Evolutionary conservation across 2,888 invertebrate species (phyloP), one percentile per base, ranked within the genome.

Genomic region (Scaptomyza polygonia): DNA sequence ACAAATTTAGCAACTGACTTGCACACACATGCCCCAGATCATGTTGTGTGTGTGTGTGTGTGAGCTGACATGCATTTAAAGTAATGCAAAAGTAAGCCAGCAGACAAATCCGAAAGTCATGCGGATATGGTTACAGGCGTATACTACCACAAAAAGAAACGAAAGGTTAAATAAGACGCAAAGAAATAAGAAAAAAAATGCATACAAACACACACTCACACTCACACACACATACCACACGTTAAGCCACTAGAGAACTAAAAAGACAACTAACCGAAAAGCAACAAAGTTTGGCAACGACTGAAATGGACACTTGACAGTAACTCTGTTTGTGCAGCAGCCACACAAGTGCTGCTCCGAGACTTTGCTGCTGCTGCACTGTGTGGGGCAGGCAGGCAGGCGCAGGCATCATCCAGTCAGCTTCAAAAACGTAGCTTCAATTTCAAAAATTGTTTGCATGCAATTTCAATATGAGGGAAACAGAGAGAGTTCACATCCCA

Each of bases 221-320:
- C 25, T 18, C 32, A 16, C 43, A 16, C 42, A 44, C 32, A 32
- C 30, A 25, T n/a, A 34, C n/a, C 42, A 44, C 32, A 32, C 30
- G 21, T n/a, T 29, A 18, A n/a, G 16, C 27, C 42, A 21, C 16
- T 43, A 34, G 14, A 21, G 43, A 47, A 57, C 29, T 40, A 25
- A 43, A 45, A 65, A 66, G 64, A 75, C 68, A 77, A 77, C 71
- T 63, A 65, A 67, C 62, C 57, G 53, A 87, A 73, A 48, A 57
- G 86, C 79, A 82, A 82, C 88, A 72, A 79, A 82, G 68, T 83
- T 78, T 62, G 56, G 58, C 53, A 70, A 61, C 80, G 80, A 67
- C 84, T 83, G 84, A 73, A 88, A 88, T 70, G 88, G 75, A 84
- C 81, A 80, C 88, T 84, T 84, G 84, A 84, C 84, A 84, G 86